These are phyloP conservation scores for Microplitis manilae DNA, from an alignment of 2,888 invertebrate species.

Conservation along the genomic window DNA sequence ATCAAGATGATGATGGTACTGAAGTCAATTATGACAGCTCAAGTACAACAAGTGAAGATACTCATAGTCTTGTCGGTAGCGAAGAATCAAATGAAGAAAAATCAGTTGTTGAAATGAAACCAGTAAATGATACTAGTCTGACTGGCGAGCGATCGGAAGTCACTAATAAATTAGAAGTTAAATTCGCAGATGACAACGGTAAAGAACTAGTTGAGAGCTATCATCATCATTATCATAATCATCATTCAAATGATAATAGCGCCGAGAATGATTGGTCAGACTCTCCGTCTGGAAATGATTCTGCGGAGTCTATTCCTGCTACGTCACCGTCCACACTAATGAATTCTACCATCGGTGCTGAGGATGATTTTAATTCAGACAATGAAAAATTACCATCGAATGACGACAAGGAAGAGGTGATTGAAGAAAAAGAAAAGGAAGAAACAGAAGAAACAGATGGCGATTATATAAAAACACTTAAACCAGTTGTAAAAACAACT, in stretches of 20 bases:
- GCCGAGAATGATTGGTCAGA: constrained; percentile 20
- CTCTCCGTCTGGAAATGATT: not conserved
- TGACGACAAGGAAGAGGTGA: constrained; percentile 48
- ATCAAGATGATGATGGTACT: constrained; percentile 52
- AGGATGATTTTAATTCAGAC: not conserved
- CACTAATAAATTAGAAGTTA: constrained; percentile 55
- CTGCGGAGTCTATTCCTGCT: not conserved
- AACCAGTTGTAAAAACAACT: constrained; percentile 57
- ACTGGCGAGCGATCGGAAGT: constrained; percentile 33
- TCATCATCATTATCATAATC: constrained; percentile 28
- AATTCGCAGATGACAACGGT: constrained; percentile 55
- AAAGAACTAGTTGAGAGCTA: constrained; percentile 51
- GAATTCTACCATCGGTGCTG: not conserved
- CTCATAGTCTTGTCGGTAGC: constrained; percentile 47
- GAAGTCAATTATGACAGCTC: constrained; percentile 58
- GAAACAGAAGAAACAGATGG: constrained; percentile 47
- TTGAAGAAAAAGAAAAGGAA: constrained; percentile 46
- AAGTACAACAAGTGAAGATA: constrained; percentile 57
- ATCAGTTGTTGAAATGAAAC: constrained; percentile 57
- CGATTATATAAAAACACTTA: constrained; percentile 62
- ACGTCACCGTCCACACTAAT: not conserved
- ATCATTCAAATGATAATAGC: constrained; percentile 44
- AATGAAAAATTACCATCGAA: constrained; percentile 15
- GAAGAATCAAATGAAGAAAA: constrained; percentile 53
- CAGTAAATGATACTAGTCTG: constrained; percentile 37